Percentiles rank a stretch among this genome's conserved stretches.
These are phyloP conservation scores for Eristalinus aeneus DNA, from an alignment of 2,888 invertebrate species.

Conservation along the genomic window DNA sequence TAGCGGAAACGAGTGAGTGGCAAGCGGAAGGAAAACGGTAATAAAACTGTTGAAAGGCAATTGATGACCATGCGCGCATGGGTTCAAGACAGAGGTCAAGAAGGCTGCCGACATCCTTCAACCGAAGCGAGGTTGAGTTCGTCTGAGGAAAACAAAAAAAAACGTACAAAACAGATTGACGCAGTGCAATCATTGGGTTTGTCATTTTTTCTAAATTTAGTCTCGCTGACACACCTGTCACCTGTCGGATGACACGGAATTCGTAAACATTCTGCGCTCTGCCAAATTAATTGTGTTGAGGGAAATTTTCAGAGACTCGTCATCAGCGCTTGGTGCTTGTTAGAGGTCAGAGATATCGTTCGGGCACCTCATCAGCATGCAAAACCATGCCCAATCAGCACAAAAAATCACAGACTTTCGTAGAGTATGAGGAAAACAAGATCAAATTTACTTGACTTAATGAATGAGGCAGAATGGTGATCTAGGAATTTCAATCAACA, in stretches of 20 bases:
- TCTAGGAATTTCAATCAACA: neutral
- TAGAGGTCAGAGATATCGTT: neutral
- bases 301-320: neutral
- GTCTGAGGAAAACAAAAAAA: neutral
- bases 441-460: neutral
- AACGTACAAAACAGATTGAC: neutral
- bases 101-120: neutral
- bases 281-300: neutral
- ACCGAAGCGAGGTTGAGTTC: neutral
- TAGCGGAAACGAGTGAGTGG: conserved; percentile 8
- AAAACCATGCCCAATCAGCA: neutral
- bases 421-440: neutral
- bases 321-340: neutral
- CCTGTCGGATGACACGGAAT: neutral
- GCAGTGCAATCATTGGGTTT: neutral
- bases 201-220: neutral
- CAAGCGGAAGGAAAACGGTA: conserved; percentile 11
- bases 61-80: neutral
- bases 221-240: neutral
- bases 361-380: neutral
- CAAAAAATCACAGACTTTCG: neutral
- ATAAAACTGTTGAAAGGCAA: conserved; percentile 13
- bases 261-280: neutral
- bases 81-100: neutral
- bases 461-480: neutral